Percentiles rank a stretch among this genome's conserved stretches.
Evolutionary conservation across 2,888 invertebrate species (phyloP).

Genomic region (Pinctada fucata): DNA sequence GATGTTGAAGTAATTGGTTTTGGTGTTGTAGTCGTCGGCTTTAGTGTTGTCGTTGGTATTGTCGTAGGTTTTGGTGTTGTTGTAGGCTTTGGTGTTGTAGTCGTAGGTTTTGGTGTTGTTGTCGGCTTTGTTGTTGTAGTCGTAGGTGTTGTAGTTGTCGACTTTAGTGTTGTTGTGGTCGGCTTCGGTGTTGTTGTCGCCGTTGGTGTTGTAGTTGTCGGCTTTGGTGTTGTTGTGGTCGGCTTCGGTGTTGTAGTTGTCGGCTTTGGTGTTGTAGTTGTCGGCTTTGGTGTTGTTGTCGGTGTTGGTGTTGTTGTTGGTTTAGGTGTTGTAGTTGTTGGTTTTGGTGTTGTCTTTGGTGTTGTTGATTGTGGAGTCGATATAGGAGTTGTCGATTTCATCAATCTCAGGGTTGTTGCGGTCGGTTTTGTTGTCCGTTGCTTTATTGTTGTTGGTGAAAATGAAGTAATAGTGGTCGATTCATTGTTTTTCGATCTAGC

Average conservation of each 20-base stretch:
- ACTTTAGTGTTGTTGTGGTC: not conserved
- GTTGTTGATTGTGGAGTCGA: not conserved
- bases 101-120: not conserved
- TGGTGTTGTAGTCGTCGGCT: not conserved
- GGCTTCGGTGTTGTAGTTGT: conserved; percentile 8
- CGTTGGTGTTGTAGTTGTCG: conserved; percentile 18
- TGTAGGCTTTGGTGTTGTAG: not conserved
- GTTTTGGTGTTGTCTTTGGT: not conserved
- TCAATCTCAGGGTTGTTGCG: not conserved
- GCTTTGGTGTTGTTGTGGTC: conserved; percentile 3
- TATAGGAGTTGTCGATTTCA: not conserved
- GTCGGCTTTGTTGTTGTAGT: conserved; percentile 15
- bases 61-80: conserved; percentile 6
- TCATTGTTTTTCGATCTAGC: too few relatives aligned
- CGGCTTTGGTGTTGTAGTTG: not conserved
- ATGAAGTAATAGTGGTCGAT: not conserved
- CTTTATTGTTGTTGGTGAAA: not conserved
- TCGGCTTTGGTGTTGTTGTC: not conserved
- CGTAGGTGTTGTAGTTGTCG: conserved; percentile 3
- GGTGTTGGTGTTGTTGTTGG: conserved; percentile 4
- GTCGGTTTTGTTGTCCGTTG: not conserved
- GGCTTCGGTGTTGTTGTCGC: conserved; percentile 4
- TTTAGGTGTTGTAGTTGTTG: not conserved
- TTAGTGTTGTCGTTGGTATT: not conserved
- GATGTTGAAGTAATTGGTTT: conserved; percentile 4